A percentile compares a stretch with the other conserved stretches of the same genome.
Conservation (phyloP, 2,797 vertebrate species). For the Sebastes umbrosus region DNA sequence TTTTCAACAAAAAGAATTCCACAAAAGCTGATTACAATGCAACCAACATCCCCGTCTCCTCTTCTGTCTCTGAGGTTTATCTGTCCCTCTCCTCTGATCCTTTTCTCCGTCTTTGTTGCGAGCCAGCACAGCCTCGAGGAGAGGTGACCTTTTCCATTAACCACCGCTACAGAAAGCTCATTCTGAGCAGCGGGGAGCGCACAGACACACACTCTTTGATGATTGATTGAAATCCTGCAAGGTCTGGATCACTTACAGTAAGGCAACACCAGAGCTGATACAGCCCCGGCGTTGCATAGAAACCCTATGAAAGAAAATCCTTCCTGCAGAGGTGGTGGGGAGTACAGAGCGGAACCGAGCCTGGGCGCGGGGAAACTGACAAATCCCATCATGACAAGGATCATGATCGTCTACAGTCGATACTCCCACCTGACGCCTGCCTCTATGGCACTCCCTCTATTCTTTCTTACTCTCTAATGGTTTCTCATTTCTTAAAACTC, state of each 20-base stretch:
- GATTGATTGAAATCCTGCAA: slow-evolving; percentile 80
- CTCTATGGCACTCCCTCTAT: slow-evolving; percentile 4
- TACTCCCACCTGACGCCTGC: slow-evolving; percentile 56
- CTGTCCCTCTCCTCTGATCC: slow-evolving; percentile 48
- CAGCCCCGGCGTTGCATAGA: slow-evolving; percentile 49
- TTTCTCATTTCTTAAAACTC: slow-evolving; percentile 27
- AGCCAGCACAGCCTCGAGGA: slow-evolving; percentile 41
- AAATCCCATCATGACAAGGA: slow-evolving; percentile 70
- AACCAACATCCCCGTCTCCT: slow-evolving; percentile 12
- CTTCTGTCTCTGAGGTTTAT: slow-evolving; percentile 32
- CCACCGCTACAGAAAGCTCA: slow-evolving; percentile 68
- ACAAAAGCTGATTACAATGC: slow-evolving; percentile 35
- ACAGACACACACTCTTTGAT: slow-evolving; percentile 71
- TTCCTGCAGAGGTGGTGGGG: slow-evolving; percentile 51
- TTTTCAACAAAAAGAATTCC: slow-evolving; percentile 7
- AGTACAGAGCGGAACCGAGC: slow-evolving; percentile 49
- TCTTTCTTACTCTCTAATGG: not conserved
- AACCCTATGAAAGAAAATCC: slow-evolving; percentile 72
- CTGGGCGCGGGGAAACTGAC: slow-evolving; percentile 52
- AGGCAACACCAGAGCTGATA: slow-evolving; percentile 77
- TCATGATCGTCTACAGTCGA: slow-evolving; percentile 43
- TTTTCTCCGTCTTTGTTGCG: slow-evolving; percentile 38
- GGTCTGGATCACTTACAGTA: slow-evolving; percentile 79
- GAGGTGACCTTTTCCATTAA: slow-evolving; percentile 80
- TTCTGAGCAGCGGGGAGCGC: slow-evolving; percentile 64